phyloP scores from a whole-genome alignment of 2,888 invertebrate species.

The Dolichopus griseipennis region DNA sequence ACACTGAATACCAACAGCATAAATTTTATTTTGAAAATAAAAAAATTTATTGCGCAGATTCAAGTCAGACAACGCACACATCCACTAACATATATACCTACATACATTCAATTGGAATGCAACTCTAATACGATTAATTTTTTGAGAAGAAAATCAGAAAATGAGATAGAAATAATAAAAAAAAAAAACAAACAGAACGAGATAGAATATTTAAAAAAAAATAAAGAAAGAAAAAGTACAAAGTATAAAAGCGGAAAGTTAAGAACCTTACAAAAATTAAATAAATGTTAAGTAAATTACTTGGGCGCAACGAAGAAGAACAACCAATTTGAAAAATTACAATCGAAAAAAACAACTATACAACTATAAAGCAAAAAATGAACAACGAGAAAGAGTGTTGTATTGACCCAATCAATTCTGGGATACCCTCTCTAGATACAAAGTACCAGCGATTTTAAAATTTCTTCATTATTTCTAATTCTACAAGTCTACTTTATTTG shows the following conservation, averaged over 20 bases:
- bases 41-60: background rate
- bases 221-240: too few species aligned
- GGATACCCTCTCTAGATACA: too few species aligned
- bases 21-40: background rate
- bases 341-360: background rate
- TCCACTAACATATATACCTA: background rate
- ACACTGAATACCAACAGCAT: background rate
- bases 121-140: background rate
- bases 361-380: background rate
- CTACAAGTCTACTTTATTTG: too few species aligned
- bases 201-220: too few species aligned
- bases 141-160: too few species aligned
- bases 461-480: too few species aligned
- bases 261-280: background rate
- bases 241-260: background rate
- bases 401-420: too few species aligned
- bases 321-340: background rate
- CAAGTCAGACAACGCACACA: background rate
- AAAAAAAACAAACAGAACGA: too few species aligned
- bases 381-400: too few species aligned
- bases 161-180: too few species aligned
- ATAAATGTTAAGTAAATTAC: conserved; percentile 4
- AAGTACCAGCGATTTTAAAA: too few species aligned
- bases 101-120: background rate
- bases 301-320: conserved; percentile 6